A percentile compares a stretch with the other conserved stretches of the same genome.
phyloP scores from a whole-genome alignment of 1,140 invertebrate species.

The Drosophila kohkoa region DNA sequence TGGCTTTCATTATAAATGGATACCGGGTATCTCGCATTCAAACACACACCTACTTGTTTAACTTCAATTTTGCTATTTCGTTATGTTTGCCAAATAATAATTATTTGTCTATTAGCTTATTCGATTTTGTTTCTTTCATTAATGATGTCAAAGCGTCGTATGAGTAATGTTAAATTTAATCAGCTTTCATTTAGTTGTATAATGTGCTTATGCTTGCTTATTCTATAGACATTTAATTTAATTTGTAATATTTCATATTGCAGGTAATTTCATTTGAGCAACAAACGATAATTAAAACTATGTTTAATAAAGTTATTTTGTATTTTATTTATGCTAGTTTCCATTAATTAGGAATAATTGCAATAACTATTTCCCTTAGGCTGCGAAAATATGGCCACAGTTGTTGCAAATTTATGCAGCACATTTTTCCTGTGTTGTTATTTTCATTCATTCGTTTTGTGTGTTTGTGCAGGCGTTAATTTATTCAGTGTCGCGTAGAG shows the following conservation, averaged over 20 bases:
- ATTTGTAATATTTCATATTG: too few species aligned
- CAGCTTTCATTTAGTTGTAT: not conserved
- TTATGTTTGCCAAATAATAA: too few species aligned
- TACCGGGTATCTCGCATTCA: too few species aligned
- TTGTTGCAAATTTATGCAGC: constrained; percentile 17
- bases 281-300: not conserved
- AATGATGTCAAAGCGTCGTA: too few species aligned
- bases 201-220: too few species aligned
- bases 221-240: too few species aligned
- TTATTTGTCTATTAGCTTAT: too few species aligned
- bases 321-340: not conserved
- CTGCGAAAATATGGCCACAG: not conserved
- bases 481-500: constrained; percentile 50
- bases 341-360: not conserved
- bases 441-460: not conserved
- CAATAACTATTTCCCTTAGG: not conserved
- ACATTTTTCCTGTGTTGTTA: constrained; percentile 5
- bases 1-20: too few species aligned
- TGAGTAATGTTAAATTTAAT: too few species aligned
- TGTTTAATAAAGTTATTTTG: not conserved
- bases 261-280: not conserved
- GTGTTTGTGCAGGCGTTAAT: constrained; percentile 28
- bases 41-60: too few species aligned
- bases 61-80: too few species aligned
- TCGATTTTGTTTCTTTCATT: too few species aligned